Percentiles rank a stretch among this genome's conserved stretches.
Conservation (phyloP, 2,797 vertebrate genomes). For the Gambusia yucatana region DNA sequence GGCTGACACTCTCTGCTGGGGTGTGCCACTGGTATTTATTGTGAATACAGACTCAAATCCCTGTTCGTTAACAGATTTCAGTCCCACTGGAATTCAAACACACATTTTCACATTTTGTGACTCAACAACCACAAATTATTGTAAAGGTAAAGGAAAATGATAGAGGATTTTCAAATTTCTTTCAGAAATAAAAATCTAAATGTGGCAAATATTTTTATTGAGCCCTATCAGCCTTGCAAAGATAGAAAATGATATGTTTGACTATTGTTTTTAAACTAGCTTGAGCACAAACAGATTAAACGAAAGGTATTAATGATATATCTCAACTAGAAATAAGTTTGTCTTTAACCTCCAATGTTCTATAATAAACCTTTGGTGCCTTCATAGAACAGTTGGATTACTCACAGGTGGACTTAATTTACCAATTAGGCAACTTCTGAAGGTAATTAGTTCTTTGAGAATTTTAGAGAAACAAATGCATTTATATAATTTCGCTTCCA, state of each 20-base stretch:
- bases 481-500: not conserved
- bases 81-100: conserved; percentile 20
- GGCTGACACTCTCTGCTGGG: conserved; percentile 37
- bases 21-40: conserved; percentile 39
- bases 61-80: conserved; percentile 53
- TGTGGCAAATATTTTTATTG: not conserved
- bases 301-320: too few relatives aligned
- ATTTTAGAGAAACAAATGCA: not conserved
- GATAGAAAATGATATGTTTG: too few relatives aligned
- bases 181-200: not conserved
- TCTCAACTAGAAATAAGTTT: too few relatives aligned
- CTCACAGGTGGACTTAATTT: not conserved
- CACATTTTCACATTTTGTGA: not conserved
- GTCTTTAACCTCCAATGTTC: not conserved
- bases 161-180: not conserved
- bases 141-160: not conserved
- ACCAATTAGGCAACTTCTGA: not conserved
- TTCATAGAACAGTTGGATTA: not conserved
- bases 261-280: too few relatives aligned
- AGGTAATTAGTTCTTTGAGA: not conserved
- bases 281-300: too few relatives aligned
- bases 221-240: too few relatives aligned
- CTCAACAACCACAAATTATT: not conserved
- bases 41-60: conserved; percentile 50
- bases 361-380: not conserved